phyloP scores from a whole-genome alignment of 2,797 vertebrate genomes.

The Kryptopterus vitreolus region DNA sequence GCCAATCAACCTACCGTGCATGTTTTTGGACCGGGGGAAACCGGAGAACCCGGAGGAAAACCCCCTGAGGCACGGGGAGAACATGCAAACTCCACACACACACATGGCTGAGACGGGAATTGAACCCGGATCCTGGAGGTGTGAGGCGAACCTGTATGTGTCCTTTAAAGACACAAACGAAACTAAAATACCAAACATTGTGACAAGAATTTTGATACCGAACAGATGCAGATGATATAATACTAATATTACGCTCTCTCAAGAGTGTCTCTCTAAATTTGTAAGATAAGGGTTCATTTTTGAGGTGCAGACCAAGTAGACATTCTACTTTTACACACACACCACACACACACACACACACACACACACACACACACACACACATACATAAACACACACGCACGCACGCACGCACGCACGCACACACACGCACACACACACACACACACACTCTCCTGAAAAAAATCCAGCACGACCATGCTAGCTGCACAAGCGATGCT shows the following conservation, averaged over 20 bases:
- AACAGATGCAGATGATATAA: constrained; percentile 26
- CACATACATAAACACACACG: not conserved
- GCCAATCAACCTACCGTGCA: no score
- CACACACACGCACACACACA: no score
- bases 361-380: not conserved
- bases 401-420: no score
- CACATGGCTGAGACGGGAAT: no score
- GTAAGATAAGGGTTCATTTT: not conserved
- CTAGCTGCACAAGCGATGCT: not conserved
- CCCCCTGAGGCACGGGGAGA: no score
- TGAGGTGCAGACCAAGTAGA: not conserved
- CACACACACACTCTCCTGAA: not conserved
- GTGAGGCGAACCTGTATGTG: no score
- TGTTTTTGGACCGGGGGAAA: no score
- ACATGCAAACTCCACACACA: no score
- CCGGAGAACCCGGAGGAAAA: no score
- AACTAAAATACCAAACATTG: not conserved
- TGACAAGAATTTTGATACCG: not conserved
- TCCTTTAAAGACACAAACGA: not conserved
- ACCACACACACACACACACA: not conserved
- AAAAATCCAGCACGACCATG: not conserved
- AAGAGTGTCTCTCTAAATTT: not conserved
- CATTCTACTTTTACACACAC: not conserved
- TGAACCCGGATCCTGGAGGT: no score
- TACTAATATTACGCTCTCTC: constrained; percentile 6